Evolutionary conservation across 2,797 vertebrate species (phyloP).

Genomic region (Prionace glauca): DNA sequence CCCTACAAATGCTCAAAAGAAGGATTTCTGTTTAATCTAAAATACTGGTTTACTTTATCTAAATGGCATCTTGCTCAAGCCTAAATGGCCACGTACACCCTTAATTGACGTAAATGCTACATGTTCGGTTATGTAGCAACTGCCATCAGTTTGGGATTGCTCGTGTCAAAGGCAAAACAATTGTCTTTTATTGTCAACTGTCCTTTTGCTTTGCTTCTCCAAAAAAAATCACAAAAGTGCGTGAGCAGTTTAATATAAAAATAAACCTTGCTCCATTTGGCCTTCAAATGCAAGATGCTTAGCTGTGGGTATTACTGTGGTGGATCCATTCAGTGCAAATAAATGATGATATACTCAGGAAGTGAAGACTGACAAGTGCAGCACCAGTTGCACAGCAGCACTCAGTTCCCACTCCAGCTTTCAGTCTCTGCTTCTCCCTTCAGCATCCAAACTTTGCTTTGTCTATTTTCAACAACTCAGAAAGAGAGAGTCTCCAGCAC

Average conservation of each 20-base stretch:
- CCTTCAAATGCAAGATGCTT: not conserved
- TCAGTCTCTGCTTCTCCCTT: not conserved
- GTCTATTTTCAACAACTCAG: not conserved
- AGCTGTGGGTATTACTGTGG: not conserved
- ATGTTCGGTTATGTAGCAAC: not conserved
- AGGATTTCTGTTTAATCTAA: not conserved
- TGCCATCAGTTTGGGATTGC: not conserved
- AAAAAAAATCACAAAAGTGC: not conserved
- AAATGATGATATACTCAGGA: not conserved
- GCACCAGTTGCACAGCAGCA: not conserved
- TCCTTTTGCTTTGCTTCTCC: not conserved
- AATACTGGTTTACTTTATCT: not conserved
- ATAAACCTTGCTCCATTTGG: not conserved
- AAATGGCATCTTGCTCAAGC: conserved; percentile 3
- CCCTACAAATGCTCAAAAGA: not conserved
- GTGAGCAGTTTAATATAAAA: not conserved
- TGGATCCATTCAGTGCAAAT: not conserved
- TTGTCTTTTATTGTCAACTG: not conserved
- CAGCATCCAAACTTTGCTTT: not conserved
- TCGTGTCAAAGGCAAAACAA: not conserved
- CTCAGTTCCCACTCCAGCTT: not conserved
- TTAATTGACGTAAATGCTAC: not conserved
- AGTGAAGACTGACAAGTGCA: not conserved
- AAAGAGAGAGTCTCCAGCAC: not conserved
- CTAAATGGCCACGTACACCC: not conserved